phyloP scores from a whole-genome alignment of 2,888 invertebrate genomes.

The Nezara viridula region DNA sequence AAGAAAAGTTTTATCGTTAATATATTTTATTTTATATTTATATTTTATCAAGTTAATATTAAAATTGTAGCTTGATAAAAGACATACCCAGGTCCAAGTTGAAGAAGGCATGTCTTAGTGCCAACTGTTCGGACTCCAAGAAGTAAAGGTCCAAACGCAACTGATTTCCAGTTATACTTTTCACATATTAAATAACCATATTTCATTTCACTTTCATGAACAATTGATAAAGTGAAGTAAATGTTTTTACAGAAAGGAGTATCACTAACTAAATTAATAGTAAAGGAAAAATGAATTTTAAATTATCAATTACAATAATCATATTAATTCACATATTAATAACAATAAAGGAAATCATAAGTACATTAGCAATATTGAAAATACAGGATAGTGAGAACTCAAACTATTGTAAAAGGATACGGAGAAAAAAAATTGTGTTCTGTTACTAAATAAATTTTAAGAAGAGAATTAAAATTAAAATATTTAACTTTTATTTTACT shows the following conservation, averaged over 20 bases:
- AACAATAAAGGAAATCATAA: neutral
- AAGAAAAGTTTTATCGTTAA: neutral
- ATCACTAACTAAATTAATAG: conserved; percentile 48
- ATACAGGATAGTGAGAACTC: too few relatives aligned
- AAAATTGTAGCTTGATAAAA: neutral
- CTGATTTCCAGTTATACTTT: conserved; percentile 59
- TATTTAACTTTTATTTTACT: too few relatives aligned
- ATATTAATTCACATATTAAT: neutral
- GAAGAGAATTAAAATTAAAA: too few relatives aligned
- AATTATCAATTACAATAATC: neutral
- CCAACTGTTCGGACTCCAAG: conserved; percentile 53
- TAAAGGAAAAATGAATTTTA: neutral
- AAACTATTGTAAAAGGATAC: too few relatives aligned
- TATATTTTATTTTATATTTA: too few relatives aligned
- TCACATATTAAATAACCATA: conserved; percentile 53
- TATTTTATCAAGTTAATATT: neutral
- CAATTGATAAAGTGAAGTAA: conserved; percentile 41
- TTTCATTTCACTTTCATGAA: neutral
- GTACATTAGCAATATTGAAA: neutral
- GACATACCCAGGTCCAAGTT: conserved; percentile 54
- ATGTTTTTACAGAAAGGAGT: conserved; percentile 56
- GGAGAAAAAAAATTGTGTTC: too few relatives aligned
- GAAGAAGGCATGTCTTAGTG: conserved; percentile 34
- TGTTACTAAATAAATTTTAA: too few relatives aligned
- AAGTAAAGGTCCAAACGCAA: conserved; percentile 45